Conservation (phyloP, 1,140 invertebrate species). For the Trachymyrmex cornetzi region DNA sequence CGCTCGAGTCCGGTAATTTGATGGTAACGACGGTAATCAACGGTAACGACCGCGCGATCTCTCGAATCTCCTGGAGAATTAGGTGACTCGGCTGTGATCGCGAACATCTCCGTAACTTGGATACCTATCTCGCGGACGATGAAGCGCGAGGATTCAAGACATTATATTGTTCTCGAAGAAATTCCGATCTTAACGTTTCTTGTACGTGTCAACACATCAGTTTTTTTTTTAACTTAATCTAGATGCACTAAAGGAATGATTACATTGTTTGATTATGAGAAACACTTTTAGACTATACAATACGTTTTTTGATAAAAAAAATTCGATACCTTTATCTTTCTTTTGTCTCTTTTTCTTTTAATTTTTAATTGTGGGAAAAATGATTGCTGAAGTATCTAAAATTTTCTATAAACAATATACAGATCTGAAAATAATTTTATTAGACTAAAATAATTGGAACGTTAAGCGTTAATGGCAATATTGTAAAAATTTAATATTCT, state of each 20-base stretch:
- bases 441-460: too few species aligned
- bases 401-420: too few species aligned
- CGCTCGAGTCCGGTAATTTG: constrained; percentile 65
- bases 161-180: background rate
- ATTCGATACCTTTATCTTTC: background rate
- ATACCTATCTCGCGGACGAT: background rate
- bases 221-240: background rate
- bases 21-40: constrained; percentile 72
- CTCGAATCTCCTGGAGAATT: constrained; percentile 40
- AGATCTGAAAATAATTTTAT: too few species aligned
- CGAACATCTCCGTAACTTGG: background rate
- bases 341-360: background rate
- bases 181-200: background rate
- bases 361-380: background rate
- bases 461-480: too few species aligned
- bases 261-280: background rate
- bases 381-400: too few species aligned
- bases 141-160: background rate
- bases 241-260: background rate
- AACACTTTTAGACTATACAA: background rate
- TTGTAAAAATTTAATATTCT: too few species aligned
- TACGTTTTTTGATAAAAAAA: background rate
- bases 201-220: background rate
- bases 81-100: constrained; percentile 51
- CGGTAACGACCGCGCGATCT: constrained; percentile 64